These are phyloP conservation scores for Apteryx mantelli DNA, from an alignment of 2,113 vertebrate genomes.

Conservation along the genomic window DNA sequence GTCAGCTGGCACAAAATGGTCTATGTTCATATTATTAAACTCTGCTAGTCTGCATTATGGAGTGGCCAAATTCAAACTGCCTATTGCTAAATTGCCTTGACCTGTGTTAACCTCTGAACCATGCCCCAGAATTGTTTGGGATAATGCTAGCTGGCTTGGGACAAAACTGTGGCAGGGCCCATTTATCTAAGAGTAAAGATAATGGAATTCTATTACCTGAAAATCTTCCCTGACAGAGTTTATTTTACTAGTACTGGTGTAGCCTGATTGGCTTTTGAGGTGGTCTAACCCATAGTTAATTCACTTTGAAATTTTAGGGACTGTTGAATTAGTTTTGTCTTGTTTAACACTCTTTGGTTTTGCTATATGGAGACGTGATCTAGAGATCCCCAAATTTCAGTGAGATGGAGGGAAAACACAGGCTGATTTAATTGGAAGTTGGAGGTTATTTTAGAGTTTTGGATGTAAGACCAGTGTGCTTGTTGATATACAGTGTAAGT, in stretches of 20 bases:
- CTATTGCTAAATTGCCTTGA: background rate
- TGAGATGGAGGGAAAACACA: background rate
- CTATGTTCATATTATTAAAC: background rate
- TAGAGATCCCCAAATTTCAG: background rate
- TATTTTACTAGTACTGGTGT: background rate
- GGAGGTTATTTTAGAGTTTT: background rate
- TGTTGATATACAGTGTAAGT: background rate
- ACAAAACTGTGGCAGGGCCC: background rate
- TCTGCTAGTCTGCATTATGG: background rate
- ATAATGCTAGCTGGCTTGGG: background rate
- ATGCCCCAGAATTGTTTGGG: background rate
- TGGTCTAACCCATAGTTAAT: background rate
- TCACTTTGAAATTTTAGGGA: background rate
- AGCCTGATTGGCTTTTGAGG: background rate
- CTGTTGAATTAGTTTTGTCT: background rate
- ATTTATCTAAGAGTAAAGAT: background rate
- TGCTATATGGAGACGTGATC: too few species aligned
- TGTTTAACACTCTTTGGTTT: background rate
- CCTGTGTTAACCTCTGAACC: background rate
- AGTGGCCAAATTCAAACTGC: background rate
- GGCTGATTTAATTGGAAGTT: background rate
- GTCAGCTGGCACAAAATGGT: background rate
- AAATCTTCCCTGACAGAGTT: background rate
- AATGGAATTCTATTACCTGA: background rate
- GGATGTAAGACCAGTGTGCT: background rate